Evolutionary conservation across 2,797 vertebrate genomes (phyloP).

Genomic region (Sebastes steindachneri): DNA sequence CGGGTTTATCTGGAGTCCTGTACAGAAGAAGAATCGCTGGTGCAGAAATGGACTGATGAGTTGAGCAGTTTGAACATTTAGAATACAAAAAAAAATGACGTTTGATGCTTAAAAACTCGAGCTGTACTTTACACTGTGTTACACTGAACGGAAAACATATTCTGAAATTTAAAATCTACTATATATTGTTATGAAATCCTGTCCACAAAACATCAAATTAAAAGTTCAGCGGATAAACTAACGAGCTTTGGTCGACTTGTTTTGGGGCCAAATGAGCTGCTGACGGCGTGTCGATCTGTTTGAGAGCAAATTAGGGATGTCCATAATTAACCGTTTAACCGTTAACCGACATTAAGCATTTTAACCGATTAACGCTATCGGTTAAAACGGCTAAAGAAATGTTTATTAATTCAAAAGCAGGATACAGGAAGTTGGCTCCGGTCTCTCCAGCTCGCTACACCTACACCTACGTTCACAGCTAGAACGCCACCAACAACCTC

Average conservation of each 20-base stretch:
- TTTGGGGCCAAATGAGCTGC: background rate
- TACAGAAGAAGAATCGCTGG: conserved; percentile 18
- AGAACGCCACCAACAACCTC: too few relatives aligned
- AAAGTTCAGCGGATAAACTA: background rate
- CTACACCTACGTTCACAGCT: too few relatives aligned
- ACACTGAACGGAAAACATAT: background rate
- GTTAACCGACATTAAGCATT: too few relatives aligned
- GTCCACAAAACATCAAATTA: background rate
- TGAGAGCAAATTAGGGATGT: background rate
- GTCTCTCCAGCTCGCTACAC: too few relatives aligned
- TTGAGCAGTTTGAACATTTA: background rate
- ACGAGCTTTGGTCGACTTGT: background rate
- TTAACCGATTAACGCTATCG: too few relatives aligned
- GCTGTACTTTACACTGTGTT: background rate
- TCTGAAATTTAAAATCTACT: background rate
- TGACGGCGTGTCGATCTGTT: background rate
- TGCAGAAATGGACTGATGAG: background rate
- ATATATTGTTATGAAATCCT: background rate
- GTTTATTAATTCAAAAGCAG: too few relatives aligned
- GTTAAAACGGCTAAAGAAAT: too few relatives aligned
- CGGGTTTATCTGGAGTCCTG: background rate
- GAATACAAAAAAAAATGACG: background rate
- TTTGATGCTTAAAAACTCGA: background rate
- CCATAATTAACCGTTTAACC: too few relatives aligned
- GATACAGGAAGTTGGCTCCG: too few relatives aligned